Base-by-base conservation (phyloP, 2,888 invertebrate genomes). In the Apodemia zela region DNA sequence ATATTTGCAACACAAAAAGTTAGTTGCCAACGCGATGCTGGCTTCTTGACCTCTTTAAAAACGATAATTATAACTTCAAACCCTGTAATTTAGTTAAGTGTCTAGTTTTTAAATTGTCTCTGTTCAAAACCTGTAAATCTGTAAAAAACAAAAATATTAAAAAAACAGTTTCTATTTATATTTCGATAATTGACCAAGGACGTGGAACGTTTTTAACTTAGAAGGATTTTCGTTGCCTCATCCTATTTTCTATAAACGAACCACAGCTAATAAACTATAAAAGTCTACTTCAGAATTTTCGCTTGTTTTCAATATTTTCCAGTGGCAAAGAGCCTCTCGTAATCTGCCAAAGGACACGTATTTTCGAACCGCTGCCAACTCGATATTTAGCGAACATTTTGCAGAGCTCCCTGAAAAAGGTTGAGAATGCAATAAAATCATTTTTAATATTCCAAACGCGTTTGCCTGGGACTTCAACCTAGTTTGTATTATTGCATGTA, bases 311-410 rank as follows among this genome's bases (percentile, higher is more conserved):
- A 13, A 51, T 25, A 51, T 51, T 51, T 49, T 51, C 1, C 21
- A 21, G 51, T 25, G 25, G 51, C 25, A 51, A 51, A 51, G 51
- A 25, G 51, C 51, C 15, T 21, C 51, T 51, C 15, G 18, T 13
- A 51, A 51, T 51, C 21, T 21, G 51, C 51, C 10, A 51, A 18
- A 51, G 51, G 15, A 51, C 51, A 51, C 51, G 51, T 51, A 51
- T 11, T 51, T 51, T 21, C 21, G 25, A 21, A 51, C 51, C 51
- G 21, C 18, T 21, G 51, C 51, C 51, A 51, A 51, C 25, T 51
- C 13, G 51, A 51, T 51, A 51, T 51, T 51, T 51, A 51, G 18
- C 51, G 51, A 13, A 51, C 51, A 51, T 51, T 51, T 51, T 51
- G 21, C 51, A 51, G 13, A 18, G 21, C 51, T 18, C 49, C n/a